Evolutionary conservation across 2,797 vertebrate species (phyloP).

Genomic region (Selene dorsalis): DNA sequence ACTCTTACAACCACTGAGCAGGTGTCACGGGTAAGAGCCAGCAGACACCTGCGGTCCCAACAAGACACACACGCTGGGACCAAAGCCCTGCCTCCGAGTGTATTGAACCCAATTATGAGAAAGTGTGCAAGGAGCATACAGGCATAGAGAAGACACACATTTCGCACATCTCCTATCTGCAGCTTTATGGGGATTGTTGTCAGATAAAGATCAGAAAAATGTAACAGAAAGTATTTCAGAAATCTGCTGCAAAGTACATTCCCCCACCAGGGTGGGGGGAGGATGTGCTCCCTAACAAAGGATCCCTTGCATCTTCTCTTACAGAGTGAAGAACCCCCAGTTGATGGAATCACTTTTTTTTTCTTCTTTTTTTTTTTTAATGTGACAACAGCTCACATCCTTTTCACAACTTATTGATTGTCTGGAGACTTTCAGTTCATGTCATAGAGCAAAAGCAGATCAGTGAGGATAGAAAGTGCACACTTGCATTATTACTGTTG

Average conservation of each 20-base stretch:
- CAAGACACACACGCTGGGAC: slow-evolving; percentile 42
- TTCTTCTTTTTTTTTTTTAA: slow-evolving; percentile 5
- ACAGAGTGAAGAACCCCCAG: slow-evolving; percentile 21
- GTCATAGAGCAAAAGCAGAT: slow-evolving; percentile 9
- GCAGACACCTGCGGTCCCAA: slow-evolving; percentile 43
- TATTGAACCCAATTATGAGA: slow-evolving; percentile 60
- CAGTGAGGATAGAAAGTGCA: slow-evolving; percentile 8
- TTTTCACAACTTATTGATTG: slow-evolving; percentile 14
- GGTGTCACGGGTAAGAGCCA: slow-evolving; percentile 45
- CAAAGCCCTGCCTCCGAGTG: slow-evolving; percentile 34
- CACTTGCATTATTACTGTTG: slow-evolving; percentile 2
- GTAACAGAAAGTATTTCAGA: slow-evolving; percentile 39
- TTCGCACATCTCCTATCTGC: slow-evolving; percentile 32
- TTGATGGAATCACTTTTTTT: slow-evolving; percentile 12
- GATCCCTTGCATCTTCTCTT: slow-evolving; percentile 17
- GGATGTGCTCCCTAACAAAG: slow-evolving; percentile 27
- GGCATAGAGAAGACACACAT: slow-evolving; percentile 31
- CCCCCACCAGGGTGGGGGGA: slow-evolving; percentile 15
- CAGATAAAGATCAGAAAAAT: slow-evolving; percentile 53
- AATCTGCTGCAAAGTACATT: slow-evolving; percentile 29
- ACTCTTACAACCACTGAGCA: slow-evolving; percentile 32
- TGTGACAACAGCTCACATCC: slow-evolving; percentile 10
- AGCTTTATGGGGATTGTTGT: slow-evolving; percentile 53
- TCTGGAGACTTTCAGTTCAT: slow-evolving; percentile 4
- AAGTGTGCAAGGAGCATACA: slow-evolving; percentile 49